phyloP scores from a whole-genome alignment of 2,797 vertebrate species.

The Cirrhinus molitorella region DNA sequence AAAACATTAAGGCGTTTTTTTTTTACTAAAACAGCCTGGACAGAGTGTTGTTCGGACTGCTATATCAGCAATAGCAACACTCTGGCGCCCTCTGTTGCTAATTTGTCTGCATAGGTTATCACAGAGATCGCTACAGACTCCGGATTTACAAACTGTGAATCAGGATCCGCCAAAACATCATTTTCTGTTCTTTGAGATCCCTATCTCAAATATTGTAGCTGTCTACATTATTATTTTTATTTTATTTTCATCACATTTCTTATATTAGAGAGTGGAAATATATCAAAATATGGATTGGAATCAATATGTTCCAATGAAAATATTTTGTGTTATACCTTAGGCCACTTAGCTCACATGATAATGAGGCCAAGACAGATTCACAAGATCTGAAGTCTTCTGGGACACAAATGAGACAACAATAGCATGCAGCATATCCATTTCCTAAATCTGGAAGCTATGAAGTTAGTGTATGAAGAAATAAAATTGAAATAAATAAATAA shows the following conservation, averaged over 20 bases:
- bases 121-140: not conserved
- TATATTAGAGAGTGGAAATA: not conserved
- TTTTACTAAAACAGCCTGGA: not conserved
- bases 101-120: not conserved
- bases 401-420: not conserved
- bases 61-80: not conserved
- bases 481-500: not conserved
- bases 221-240: not conserved
- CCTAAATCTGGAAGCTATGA: not conserved
- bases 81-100: constrained; percentile 56
- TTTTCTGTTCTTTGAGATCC: not conserved
- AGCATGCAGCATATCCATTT: not conserved
- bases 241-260: not conserved
- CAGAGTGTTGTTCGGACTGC: not conserved
- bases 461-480: not conserved
- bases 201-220: not conserved
- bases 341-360: not conserved
- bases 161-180: not conserved
- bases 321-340: not conserved
- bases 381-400: not conserved
- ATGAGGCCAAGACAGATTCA: not conserved
- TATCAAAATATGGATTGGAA: not conserved
- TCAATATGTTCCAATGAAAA: not conserved
- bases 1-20: not conserved
- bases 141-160: not conserved